These are phyloP conservation scores for Aphidoletes aphidimyza DNA, from an alignment of 2,888 invertebrate species.

Conservation along the genomic window DNA sequence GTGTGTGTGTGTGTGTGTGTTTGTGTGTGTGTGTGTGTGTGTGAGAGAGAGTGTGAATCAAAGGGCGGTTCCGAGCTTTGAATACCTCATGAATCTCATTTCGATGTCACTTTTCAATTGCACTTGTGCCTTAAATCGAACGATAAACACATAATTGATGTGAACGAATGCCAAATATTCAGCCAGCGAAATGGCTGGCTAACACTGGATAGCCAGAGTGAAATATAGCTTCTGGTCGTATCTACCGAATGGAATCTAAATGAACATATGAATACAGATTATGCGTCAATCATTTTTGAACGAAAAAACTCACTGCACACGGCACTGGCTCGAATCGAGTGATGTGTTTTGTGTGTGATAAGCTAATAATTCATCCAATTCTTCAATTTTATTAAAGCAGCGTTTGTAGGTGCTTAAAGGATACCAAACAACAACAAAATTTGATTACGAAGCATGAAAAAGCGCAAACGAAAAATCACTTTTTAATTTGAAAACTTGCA, in stretches of 20 bases:
- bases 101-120: constrained; percentile 16
- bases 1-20: no score
- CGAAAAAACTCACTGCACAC: background rate
- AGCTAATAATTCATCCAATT: no score
- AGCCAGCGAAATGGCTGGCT: background rate
- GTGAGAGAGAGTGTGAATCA: no score
- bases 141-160: constrained; percentile 47
- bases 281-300: constrained; percentile 12
- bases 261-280: background rate
- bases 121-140: constrained; percentile 28
- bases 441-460: constrained; percentile 50
- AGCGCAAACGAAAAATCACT: constrained; percentile 31
- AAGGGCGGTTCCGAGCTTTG: no score
- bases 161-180: background rate
- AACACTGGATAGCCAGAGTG: background rate
- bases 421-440: background rate
- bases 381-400: no score
- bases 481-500: background rate
- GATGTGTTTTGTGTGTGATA: background rate
- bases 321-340: no score
- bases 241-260: background rate
- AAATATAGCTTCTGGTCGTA: background rate
- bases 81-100: no score
- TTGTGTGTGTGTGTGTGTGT: no score
- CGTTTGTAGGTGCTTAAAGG: background rate